Base-by-base conservation (phyloP, 2,113 vertebrate genomes). In the Hystrix cristata region DNA sequence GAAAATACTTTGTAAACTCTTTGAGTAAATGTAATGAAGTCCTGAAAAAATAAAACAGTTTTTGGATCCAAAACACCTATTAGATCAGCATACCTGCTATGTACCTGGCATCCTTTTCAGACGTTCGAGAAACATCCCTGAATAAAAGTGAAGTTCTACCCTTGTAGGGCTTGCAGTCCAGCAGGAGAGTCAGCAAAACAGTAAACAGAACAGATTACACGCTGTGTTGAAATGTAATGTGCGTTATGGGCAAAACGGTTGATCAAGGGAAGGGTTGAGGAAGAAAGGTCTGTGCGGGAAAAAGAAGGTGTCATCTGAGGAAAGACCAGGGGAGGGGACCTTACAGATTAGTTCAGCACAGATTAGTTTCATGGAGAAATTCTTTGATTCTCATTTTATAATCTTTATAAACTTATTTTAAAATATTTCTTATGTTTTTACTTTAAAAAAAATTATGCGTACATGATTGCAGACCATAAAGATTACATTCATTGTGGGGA, bases 301-400 rank as follows among this genome's bases (percentile, higher is more conserved):
- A 92, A n/a, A 81, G n/a, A 82, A 86, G 31, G 46, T 78, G 29
- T 51, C 4, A 48, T 55, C 11, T 85, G 71, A 65, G 48, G 29
- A 91, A 80, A 76, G 51, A 69, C 21, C 0, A 60, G 59, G 18
- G 53, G 38, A 51, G 9, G 48, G 38, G 5, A 51, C 31, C 16
- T 71, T 31, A 57, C 18, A 23, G n/a, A 29, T 59, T n/a, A 87
- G 43, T 43, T 43, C 88, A 31, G 25, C 9, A n/a, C 76, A 67
- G 48, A 74, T 74, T 86, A 71, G 46, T 90, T 69, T 81, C 27
- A 86, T 74, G 19, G 7, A 88, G 10, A 60, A 31, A 2, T 79
- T 64, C 65, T 71, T 95, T 62, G 78, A 65, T 9, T 15, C 27
- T 21, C 51, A 78, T 95, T 94, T 94, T 65, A 34, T 71, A 53